Evolutionary conservation across 2,113 vertebrate genomes (phyloP), one percentile per base, ranked within the genome.

Genomic region (Hucho hucho): DNA sequence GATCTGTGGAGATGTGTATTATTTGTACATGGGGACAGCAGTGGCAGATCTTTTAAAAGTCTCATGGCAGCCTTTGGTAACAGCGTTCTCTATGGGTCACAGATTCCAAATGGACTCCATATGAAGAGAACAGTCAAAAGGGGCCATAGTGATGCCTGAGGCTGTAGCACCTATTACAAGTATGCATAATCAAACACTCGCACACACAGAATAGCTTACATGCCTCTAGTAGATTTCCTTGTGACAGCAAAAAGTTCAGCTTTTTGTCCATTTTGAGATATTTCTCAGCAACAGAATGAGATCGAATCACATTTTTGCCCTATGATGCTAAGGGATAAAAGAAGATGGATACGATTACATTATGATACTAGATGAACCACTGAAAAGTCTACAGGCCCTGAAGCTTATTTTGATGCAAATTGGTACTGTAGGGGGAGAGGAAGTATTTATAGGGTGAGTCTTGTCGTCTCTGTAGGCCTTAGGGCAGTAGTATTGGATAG

Each of bases 401-500:
- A 18, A 16, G 49, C 4, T 53, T 18, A 53, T 53, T 53, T 53
- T 18, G 49, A 18, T 53, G 3, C 3, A 6, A 5, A 22, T 61
- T n/a, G n/a, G 7, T 61, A 43, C 9, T 43, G 2, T 43, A 75
- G 72, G 75, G 64, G 49, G 32, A 75, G 69, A 76, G 24, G 32
- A n/a, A 65, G 59, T 75, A 69, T 75, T 53, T 6, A 12, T 46
- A 2, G 16, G 71, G 64, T 70, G 37, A 22, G 63, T 49, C 66
- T 43, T 6, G 65, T 80, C 46, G 72, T 71, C 7, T 72, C 75
- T 65, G 47, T 74, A 43, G 49, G 53, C 28, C 70, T 46, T 22
- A n/a, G 25, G 64, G 73, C 47, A 73, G 20, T 18, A 77, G 76
- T 49, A 73, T 73, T 83, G 79, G 83, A 68, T 9, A 56, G 49